Base-by-base conservation (phyloP, 1,140 invertebrate species). In the Copidosoma floridanum region DNA sequence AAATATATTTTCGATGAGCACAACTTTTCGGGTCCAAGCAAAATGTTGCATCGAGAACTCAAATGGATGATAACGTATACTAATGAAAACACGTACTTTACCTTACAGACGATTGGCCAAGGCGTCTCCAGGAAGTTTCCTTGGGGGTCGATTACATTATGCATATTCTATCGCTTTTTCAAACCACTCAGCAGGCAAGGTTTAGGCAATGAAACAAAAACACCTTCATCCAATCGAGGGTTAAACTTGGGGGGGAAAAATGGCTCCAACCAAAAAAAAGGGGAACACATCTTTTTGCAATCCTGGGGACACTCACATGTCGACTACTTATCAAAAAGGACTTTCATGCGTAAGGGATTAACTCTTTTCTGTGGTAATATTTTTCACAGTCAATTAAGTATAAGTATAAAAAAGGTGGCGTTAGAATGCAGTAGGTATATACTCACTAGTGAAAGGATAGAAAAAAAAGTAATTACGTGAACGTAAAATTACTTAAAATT, bases 151-250 rank as follows among this genome's bases (percentile, higher is more conserved):
- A n/a, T n/a, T n/a, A n/a, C n/a, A n/a, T n/a, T n/a, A n/a, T n/a
- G n/a, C n/a, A n/a, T n/a, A 47, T 14, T 26, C 29, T 29, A 11
- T 52, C 50, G 44, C 37, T 59, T 59, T 35, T 52, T 46, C 35
- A 52, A 59, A 59, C 48, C 57, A 59, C 48, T 59, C 57, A 59
- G n/a, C 48, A 59, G 48, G 48, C 57, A 59, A 52, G 21, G 14
- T 52, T 53, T 59, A 52, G 46, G n/a, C n/a, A n/a, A 32, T 43
- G n/a, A 51, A 32, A 47, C 5, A 58, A 32, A 56, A 35, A 51
- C 24, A 50, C 23, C 32, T 57, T 57, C 18, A 14, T 57, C 11
- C 48, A 54, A 3, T 54, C 52, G 38, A 54, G 14, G 27, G 21
- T 38, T 14, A 32, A 51, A 48, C n/a, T n/a, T n/a, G n/a, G n/a